Conservation (phyloP, 2,797 vertebrate genomes). For the Echiichthys vipera region DNA sequence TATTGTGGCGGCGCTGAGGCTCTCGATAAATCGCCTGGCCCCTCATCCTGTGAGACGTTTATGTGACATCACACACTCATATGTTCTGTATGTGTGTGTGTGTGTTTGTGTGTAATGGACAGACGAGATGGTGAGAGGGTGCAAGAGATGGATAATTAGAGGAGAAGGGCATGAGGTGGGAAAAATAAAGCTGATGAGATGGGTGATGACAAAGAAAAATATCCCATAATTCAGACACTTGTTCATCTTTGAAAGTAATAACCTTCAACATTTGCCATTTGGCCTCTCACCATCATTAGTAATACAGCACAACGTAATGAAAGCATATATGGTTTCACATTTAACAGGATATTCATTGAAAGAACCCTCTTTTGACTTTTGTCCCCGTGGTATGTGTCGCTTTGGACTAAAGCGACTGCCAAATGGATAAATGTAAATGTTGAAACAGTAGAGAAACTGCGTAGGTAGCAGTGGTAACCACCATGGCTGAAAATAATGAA, state of each 20-base stretch:
- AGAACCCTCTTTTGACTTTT: too few species aligned
- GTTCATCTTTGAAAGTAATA: slow-evolving; percentile 11
- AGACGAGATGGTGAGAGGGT: slow-evolving; percentile 8
- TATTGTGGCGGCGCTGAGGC: slow-evolving; percentile 45
- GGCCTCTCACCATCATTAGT: not conserved
- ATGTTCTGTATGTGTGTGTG: slow-evolving; percentile 15
- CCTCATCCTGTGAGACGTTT: slow-evolving; percentile 44
- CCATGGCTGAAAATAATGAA: too few species aligned
- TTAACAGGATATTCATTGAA: not conserved
- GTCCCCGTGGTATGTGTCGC: too few species aligned
- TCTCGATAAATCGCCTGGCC: slow-evolving; percentile 54
- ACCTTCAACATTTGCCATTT: not conserved
- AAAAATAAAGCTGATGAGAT: slow-evolving; percentile 4
- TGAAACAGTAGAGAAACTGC: too few species aligned
- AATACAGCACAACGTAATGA: not conserved
- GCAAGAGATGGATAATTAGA: slow-evolving; percentile 34
- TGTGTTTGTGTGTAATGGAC: slow-evolving; percentile 9
- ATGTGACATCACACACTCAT: slow-evolving; percentile 39
- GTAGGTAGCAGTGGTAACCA: too few species aligned
- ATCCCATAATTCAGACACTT: slow-evolving; percentile 6
- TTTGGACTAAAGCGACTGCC: too few species aligned
- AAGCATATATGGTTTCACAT: not conserved
- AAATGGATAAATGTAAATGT: too few species aligned
- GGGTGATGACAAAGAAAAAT: slow-evolving; percentile 1
- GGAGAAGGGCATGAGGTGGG: slow-evolving; percentile 5